Percentiles rank a stretch among this genome's conserved stretches.
phyloP scores from a whole-genome alignment of 2,888 invertebrate genomes.

The Thymelicus lineola region DNA sequence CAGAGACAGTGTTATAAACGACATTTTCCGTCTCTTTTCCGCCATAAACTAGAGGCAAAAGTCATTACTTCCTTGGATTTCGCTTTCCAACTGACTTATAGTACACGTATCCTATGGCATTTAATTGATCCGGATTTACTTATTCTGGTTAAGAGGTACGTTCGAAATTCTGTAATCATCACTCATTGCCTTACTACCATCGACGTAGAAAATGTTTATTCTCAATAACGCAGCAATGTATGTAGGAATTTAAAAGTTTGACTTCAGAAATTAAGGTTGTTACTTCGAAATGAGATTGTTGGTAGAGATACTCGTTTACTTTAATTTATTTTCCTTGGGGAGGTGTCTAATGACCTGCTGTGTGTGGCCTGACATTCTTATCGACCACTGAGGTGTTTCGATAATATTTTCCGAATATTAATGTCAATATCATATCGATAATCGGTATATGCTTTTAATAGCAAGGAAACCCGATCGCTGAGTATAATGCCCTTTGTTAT shows the following conservation, averaged over 20 bases:
- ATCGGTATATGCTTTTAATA: constrained; percentile 49
- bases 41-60: constrained; percentile 64
- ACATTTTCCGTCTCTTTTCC: constrained; percentile 53
- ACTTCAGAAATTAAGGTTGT: constrained; percentile 44
- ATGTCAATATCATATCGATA: constrained; percentile 74
- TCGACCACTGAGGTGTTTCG: constrained; percentile 77
- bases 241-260: constrained; percentile 44
- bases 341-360: constrained; percentile 84
- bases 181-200: constrained; percentile 50
- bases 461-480: constrained; percentile 27
- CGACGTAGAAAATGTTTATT: background rate
- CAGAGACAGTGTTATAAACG: constrained; percentile 55
- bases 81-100: constrained; percentile 70
- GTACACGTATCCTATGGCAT: constrained; percentile 73
- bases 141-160: constrained; percentile 43
- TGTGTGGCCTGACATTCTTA: constrained; percentile 83
- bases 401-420: constrained; percentile 81
- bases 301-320: constrained; percentile 80
- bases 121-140: constrained; percentile 69
- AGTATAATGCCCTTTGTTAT: constrained; percentile 19
- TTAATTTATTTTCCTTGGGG: constrained; percentile 82
- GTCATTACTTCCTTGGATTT: constrained; percentile 74
- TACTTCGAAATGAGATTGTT: constrained; percentile 64
- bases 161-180: constrained; percentile 23
- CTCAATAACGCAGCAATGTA: constrained; percentile 38